These are phyloP conservation scores for Dromococcyx pavoninus DNA, from an alignment of 2,797 vertebrate species.

Conservation along the genomic window DNA sequence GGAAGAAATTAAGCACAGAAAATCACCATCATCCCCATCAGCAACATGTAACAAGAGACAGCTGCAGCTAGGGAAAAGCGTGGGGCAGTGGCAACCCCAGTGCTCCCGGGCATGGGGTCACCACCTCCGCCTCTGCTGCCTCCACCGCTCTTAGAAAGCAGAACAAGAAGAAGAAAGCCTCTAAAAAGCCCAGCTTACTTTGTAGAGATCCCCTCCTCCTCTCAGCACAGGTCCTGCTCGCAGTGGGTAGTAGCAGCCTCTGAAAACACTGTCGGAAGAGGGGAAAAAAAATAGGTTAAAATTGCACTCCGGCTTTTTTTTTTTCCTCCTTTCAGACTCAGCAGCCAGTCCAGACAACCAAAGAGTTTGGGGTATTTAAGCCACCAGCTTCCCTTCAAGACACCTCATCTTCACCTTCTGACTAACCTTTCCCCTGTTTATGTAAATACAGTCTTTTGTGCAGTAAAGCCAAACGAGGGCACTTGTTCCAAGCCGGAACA, in stretches of 20 bases:
- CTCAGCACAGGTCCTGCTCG: neutral
- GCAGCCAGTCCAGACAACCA: neutral
- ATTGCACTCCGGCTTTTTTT: neutral
- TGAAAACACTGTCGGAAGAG: neutral
- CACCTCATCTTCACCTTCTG: neutral
- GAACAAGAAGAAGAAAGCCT: neutral
- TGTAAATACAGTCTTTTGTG: neutral
- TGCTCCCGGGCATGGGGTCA: neutral
- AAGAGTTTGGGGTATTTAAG: neutral
- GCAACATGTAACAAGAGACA: neutral
- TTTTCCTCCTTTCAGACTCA: neutral
- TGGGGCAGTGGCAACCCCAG: neutral
- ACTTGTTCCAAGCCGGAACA: neutral
- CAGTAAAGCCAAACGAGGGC: neutral
- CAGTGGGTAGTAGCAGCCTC: neutral
- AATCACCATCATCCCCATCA: fast-evolving
- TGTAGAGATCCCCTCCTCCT: constrained; percentile 3
- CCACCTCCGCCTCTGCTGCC: neutral
- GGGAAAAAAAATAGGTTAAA: neutral
- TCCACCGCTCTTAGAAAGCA: neutral
- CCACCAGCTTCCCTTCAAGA: neutral
- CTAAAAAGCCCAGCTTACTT: constrained; percentile 44
- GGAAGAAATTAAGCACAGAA: neutral
- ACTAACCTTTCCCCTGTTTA: neutral
- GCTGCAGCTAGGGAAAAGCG: neutral